Conservation (phyloP, 2,113 vertebrate species). For the Sturnus vulgaris region DNA sequence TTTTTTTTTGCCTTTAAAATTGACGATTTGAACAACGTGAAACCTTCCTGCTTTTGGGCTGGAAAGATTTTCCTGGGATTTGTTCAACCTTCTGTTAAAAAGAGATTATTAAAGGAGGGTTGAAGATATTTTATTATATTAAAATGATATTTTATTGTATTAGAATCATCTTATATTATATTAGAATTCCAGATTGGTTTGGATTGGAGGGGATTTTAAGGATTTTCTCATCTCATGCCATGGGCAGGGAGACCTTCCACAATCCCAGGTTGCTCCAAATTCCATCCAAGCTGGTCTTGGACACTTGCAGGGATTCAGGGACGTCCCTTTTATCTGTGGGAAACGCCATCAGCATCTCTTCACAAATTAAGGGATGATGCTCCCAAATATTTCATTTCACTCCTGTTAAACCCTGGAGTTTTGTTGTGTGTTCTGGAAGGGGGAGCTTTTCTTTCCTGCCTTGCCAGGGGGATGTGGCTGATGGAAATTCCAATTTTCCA, state of each 20-base stretch:
- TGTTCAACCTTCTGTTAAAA: not conserved
- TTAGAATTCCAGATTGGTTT: not conserved
- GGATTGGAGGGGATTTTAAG: not conserved
- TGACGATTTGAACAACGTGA: not conserved
- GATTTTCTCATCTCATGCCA: not conserved
- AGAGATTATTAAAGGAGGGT: not conserved
- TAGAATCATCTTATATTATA: too few relatives aligned
- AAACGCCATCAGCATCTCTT: not conserved
- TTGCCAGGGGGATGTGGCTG: not conserved
- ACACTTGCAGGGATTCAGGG: not conserved
- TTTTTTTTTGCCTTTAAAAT: not conserved
- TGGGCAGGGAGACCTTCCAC: not conserved
- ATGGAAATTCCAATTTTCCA: not conserved
- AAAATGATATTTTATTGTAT: too few relatives aligned
- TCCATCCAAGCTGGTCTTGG: not conserved
- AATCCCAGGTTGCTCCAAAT: accelerated
- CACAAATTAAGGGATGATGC: not conserved
- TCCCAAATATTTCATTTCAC: not conserved
- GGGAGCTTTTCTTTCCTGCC: not conserved
- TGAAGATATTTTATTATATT: not conserved
- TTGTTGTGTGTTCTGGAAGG: not conserved
- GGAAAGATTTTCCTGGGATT: not conserved
- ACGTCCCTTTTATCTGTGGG: not conserved
- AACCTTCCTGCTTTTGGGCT: not conserved
- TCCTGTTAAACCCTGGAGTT: not conserved